These are phyloP conservation scores for Eristalinus sepulchralis DNA, from an alignment of 2,888 invertebrate species.

Conservation along the genomic window DNA sequence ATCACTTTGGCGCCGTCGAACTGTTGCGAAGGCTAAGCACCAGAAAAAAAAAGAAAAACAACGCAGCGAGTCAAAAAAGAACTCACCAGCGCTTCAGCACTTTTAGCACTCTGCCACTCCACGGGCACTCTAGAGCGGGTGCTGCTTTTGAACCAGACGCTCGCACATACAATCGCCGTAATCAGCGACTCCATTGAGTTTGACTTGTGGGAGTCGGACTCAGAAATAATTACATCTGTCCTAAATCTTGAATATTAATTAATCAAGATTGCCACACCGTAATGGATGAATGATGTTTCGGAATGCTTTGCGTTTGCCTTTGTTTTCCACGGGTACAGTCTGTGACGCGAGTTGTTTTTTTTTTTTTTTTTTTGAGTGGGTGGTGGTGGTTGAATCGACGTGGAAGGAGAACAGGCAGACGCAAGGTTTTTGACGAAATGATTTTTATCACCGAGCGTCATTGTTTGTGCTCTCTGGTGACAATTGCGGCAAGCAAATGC, in stretches of 20 bases:
- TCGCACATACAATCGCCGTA: background rate
- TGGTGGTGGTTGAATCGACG: background rate
- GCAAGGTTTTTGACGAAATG: too few relatives aligned
- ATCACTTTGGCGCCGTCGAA: conserved; percentile 46
- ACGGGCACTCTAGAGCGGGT: background rate
- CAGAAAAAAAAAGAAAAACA: background rate
- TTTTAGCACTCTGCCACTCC: background rate
- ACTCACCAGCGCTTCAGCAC: background rate
- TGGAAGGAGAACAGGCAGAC: background rate
- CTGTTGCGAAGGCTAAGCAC: background rate
- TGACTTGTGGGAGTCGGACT: conserved; percentile 55
- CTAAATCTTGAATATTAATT: conserved; percentile 58
- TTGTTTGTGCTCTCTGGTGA: too few relatives aligned
- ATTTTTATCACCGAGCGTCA: too few relatives aligned
- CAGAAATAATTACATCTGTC: conserved; percentile 54
- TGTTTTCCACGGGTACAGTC: background rate
- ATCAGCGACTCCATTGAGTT: conserved; percentile 41
- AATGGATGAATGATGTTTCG: conserved; percentile 43
- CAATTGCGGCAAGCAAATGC: too few relatives aligned
- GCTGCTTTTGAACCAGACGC: background rate
- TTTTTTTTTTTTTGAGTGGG: too few relatives aligned
- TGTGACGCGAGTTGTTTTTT: background rate
- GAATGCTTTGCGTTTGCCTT: conserved; percentile 1
- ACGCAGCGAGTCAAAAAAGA: background rate
- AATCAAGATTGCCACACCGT: conserved; percentile 48